Conservation (phyloP, 2,797 vertebrate species). For the Myotis daubentonii region DNA sequence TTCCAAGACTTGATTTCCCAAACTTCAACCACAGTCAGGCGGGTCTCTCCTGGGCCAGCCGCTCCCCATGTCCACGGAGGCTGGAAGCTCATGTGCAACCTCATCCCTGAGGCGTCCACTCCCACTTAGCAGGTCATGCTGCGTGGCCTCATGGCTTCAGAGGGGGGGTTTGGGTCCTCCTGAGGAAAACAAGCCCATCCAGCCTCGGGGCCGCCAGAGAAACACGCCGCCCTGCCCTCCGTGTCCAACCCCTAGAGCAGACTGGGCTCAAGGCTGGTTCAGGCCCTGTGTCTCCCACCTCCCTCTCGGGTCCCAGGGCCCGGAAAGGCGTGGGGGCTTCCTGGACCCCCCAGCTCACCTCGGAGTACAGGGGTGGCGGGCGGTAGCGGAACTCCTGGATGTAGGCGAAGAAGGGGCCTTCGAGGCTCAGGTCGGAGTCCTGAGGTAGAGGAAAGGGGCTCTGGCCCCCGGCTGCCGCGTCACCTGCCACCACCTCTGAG, state of each 20-base stretch:
- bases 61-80: not conserved
- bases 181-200: conserved; percentile 68
- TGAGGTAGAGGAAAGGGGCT: conserved; percentile 81
- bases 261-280: accelerated
- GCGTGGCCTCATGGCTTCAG: conserved; percentile 88
- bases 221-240: accelerated
- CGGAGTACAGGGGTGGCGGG: conserved; percentile 95
- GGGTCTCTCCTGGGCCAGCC: not conserved
- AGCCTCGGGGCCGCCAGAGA: not conserved
- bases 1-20: not conserved
- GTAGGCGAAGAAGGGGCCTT: conserved; percentile 92
- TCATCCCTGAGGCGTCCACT: conserved; percentile 58
- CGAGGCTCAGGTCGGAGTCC: conserved; percentile 85
- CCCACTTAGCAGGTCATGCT: conserved; percentile 96
- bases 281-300: not conserved
- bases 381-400: conserved; percentile 96
- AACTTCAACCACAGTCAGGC: not conserved
- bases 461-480: conserved; percentile 76
- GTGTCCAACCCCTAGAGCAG: not conserved
- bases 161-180: conserved; percentile 94
- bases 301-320: not conserved
- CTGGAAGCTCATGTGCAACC: accelerated
- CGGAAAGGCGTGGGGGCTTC: not conserved
- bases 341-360: conserved; percentile 86
- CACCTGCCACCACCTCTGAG: conserved; percentile 90